Base-by-base conservation (phyloP, 2,888 invertebrate species). In the Tetragonula carbonaria region DNA sequence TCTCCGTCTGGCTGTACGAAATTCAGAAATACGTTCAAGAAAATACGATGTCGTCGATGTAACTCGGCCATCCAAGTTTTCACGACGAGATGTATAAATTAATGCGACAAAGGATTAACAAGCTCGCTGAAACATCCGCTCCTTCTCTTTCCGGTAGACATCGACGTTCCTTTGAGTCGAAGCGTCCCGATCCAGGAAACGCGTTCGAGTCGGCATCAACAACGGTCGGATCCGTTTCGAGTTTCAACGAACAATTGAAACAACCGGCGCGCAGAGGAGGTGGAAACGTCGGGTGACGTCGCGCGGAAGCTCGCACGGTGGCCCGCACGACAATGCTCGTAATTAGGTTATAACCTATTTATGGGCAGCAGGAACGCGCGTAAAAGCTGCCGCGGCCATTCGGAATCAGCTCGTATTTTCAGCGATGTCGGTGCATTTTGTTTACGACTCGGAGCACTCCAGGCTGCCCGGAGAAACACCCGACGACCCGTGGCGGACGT, bases 381-480 rank as follows among this genome's bases (percentile, higher is more conserved):
- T 59, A 63, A 82, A 84, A 82, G 82, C 84, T 67, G 76, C 4
- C 8, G 16, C 53, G 73, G 59, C 78, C 38, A 74, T 71, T 78
- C 84, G 63, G 66, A 71, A 78, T 84, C 79, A 51, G 79, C 79
- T 71, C 75, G 74, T 75, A 88, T 88, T 88, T 86, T 84, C 86
- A 75, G 62, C 74, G 77, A 73, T 68, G 87, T 85, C 86, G 72
- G 82, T 78, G 70, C 63, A 87, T 84, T 87, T 88, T 85, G 88
- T 83, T 88, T 86, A 86, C 87, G 80, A 80, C 77, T 80, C 73
- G 78, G 14, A 78, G 74, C 78, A 86, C 71, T 84, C 68, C 66
- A 76, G n/a, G 21, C 21, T 28, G 72, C 77, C n/a, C 45, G 82
- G 65, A 73, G 86, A 85, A 85, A 88, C 83, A 85, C 45, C 78